Base-by-base conservation (phyloP, 1,140 invertebrate species). In the Anoplolepis gracilipes region DNA sequence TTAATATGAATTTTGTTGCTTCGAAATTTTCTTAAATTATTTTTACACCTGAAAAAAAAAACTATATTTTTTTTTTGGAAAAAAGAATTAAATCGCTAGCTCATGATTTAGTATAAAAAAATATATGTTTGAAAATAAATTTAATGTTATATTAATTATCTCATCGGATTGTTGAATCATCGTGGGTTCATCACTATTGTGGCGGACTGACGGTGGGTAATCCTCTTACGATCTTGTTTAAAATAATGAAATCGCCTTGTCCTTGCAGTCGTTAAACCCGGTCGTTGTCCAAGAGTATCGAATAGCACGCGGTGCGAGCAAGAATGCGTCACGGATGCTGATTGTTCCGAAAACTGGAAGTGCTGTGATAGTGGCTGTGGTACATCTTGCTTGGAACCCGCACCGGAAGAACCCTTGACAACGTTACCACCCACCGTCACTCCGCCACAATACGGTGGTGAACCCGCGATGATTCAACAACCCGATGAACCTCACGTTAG, bases 341-440 rank as follows among this genome's bases (percentile, higher is more conserved):
- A 98, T 89, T 99, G 98, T 93, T 91, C 95, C 5, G 96, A 96
- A 33, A 96, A 96, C 8, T 95, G 96, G 88, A 99, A 99, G 93
- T 99, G 98, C 94, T 99, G 98, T 92, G 94, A 94, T 70, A 97
- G 96, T 88, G 97, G 97, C 53, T 98, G 98, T 91, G 97, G 97
- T 8, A 95, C 95, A 25, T 95, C 96, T 7, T 98, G 98, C 91
- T 92, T 97, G 0, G 95, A 94, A 85, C 97, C 97, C 13, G 94
- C 93, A 28, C 88, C 57, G 59, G 92, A 93, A 49, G 92, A 93
- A 65, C 65, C 77, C 6, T 46, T 69, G 16, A 73, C 89, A 5
- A 92, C 93, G 6, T 85, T 89, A 30, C 84, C 91, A 49, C 25
- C 75, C 0, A 30, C 22, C 0, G 69, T 69, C 8, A 90, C 87